Conservation (phyloP, 1,140 invertebrate genomes). For the Drosophila kanapiae region DNA sequence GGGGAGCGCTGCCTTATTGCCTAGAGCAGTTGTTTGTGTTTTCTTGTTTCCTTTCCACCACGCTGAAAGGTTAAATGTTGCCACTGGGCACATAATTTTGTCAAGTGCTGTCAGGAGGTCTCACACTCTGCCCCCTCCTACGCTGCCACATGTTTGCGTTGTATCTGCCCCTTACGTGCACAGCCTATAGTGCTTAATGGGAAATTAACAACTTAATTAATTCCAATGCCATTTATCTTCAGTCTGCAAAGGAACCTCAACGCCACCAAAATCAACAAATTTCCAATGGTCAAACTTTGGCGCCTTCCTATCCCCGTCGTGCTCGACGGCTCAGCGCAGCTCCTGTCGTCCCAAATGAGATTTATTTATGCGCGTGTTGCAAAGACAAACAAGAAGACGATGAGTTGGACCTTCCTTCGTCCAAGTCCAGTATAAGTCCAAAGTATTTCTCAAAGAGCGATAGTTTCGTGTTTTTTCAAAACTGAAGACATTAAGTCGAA, state of each 20-base stretch:
- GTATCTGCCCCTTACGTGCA: slow-evolving; percentile 63
- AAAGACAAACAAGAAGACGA: slow-evolving; percentile 57
- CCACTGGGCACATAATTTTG: slow-evolving; percentile 77
- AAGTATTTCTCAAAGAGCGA: background rate
- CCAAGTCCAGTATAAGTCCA: background rate
- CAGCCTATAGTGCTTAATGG: slow-evolving; percentile 69
- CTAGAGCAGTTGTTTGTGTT: slow-evolving; percentile 59
- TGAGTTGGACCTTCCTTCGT: background rate
- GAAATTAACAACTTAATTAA: slow-evolving; percentile 85
- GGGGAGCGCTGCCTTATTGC: slow-evolving; percentile 5
- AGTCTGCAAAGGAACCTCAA: slow-evolving; percentile 55
- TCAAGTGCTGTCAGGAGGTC: slow-evolving; percentile 74
- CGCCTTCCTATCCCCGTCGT: slow-evolving; percentile 1
- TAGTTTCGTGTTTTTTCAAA: background rate
- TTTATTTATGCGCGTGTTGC: slow-evolving; percentile 77
- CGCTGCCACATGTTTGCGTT: slow-evolving; percentile 26
- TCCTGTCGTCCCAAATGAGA: slow-evolving; percentile 53
- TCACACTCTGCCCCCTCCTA: slow-evolving; percentile 15
- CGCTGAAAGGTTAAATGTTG: slow-evolving; percentile 77
- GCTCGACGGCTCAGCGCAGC: background rate
- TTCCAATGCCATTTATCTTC: slow-evolving; percentile 82
- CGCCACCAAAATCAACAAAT: slow-evolving; percentile 70
- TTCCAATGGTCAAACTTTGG: slow-evolving; percentile 75
- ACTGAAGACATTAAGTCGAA: background rate
- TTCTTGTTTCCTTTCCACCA: slow-evolving; percentile 27